A percentile compares a stretch with the other conserved stretches of the same genome.
Evolutionary conservation across 2,797 vertebrate species (phyloP).

Genomic region (Podargus strigoides): DNA sequence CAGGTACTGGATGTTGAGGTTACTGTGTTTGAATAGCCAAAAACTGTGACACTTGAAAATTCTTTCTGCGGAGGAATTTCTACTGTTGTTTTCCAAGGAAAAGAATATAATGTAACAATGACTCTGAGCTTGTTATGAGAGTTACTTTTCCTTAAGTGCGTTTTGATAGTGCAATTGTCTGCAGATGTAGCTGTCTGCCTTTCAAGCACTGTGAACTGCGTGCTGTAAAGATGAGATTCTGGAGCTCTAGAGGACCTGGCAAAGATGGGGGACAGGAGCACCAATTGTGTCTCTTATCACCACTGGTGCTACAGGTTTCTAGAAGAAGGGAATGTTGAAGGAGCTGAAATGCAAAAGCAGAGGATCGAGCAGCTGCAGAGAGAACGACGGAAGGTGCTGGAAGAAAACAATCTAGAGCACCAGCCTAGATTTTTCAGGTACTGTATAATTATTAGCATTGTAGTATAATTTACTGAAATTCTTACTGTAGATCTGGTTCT

Average conservation of each 20-base stretch:
- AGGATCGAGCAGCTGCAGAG: constrained; percentile 93
- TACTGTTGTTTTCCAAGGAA: background rate
- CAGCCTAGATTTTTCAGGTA: constrained; percentile 95
- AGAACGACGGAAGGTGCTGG: constrained; percentile 84
- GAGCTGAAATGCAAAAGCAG: constrained; percentile 91
- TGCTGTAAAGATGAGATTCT: background rate
- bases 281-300: background rate
- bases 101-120: background rate
- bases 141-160: background rate
- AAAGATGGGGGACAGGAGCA: background rate
- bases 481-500: background rate
- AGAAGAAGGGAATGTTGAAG: constrained; percentile 90
- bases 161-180: background rate
- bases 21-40: background rate
- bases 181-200: background rate
- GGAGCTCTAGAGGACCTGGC: background rate
- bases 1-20: background rate
- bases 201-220: background rate
- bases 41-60: background rate
- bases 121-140: background rate
- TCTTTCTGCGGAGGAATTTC: background rate
- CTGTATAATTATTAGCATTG: background rate
- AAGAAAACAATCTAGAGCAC: constrained; percentile 85
- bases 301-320: constrained; percentile 78
- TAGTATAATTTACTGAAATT: background rate